Conservation (phyloP, 2,888 invertebrate species). For the Phorcus lineatus region DNA sequence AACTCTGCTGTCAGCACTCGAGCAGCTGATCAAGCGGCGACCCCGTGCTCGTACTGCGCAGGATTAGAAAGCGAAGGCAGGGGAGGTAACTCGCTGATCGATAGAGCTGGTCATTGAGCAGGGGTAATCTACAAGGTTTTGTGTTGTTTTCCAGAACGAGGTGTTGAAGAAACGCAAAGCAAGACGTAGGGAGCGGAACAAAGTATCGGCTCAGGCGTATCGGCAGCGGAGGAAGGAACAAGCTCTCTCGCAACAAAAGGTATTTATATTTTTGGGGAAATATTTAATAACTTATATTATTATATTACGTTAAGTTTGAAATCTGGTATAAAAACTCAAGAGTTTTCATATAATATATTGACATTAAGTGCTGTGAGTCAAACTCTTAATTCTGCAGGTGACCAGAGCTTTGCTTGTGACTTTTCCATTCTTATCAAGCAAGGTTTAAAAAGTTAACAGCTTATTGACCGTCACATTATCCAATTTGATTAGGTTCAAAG, state of each 20-base stretch:
- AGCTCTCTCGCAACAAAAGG: conserved; percentile 53
- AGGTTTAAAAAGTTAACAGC: not conserved
- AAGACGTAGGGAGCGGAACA: conserved; percentile 60
- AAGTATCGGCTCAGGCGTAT: conserved; percentile 63
- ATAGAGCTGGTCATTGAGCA: not conserved
- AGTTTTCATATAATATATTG: too few relatives aligned
- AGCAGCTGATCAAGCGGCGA: not conserved
- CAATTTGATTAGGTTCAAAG: not conserved
- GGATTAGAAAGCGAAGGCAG: not conserved
- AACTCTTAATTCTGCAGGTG: too few relatives aligned
- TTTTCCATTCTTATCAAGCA: not conserved
- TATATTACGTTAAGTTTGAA: too few relatives aligned
- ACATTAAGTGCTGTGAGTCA: too few relatives aligned
- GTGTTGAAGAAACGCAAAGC: conserved; percentile 48
- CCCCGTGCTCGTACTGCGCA: not conserved
- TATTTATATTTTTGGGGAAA: conserved; percentile 19
- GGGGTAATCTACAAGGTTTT: not conserved
- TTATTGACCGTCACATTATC: not conserved
- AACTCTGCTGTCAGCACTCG: not conserved
- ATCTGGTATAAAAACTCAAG: too few relatives aligned
- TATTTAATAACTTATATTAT: too few relatives aligned
- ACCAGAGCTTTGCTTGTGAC: too few relatives aligned
- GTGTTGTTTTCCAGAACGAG: conserved; percentile 30
- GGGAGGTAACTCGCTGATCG: conserved; percentile 10
- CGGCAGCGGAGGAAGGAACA: conserved; percentile 53